Evolutionary conservation across 2,113 vertebrate species (phyloP).

Genomic region (Scomber colias): DNA sequence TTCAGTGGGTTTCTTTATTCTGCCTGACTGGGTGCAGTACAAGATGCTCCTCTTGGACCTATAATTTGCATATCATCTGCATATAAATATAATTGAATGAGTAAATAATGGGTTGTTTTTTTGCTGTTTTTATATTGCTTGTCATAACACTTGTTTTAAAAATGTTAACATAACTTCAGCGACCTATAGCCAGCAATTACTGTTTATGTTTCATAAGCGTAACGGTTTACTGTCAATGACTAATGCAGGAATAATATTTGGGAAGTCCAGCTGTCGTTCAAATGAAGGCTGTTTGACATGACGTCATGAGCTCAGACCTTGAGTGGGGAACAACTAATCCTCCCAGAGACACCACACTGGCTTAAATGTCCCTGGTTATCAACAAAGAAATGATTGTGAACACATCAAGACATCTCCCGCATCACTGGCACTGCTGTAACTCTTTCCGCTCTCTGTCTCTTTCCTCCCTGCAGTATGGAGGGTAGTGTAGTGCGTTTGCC

Average conservation of each 20-base stretch:
- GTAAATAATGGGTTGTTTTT: neutral
- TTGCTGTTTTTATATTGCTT: neutral
- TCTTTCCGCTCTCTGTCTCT: neutral
- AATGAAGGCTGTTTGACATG: neutral
- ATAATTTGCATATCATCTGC: neutral
- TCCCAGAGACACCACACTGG: neutral
- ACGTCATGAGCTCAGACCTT: neutral
- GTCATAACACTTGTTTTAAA: too few relatives aligned
- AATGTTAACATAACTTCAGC: too few relatives aligned
- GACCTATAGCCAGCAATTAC: too few relatives aligned
- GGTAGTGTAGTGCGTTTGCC: conserved; percentile 95
- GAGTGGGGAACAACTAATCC: neutral
- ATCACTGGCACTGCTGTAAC: neutral
- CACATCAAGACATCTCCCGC: neutral
- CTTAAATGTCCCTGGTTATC: neutral
- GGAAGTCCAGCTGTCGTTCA: too few relatives aligned
- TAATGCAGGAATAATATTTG: neutral
- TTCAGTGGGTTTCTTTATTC: neutral
- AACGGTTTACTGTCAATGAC: too few relatives aligned
- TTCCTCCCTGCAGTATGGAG: conserved; percentile 91
- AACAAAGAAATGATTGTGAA: neutral
- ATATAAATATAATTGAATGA: too few relatives aligned
- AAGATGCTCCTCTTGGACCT: neutral
- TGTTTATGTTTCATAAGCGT: too few relatives aligned
- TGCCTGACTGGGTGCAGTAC: neutral